A percentile compares a stretch with the other conserved stretches of the same genome.
Evolutionary conservation across 1,140 invertebrate genomes (phyloP).

Genomic region (Augochlora pura): DNA sequence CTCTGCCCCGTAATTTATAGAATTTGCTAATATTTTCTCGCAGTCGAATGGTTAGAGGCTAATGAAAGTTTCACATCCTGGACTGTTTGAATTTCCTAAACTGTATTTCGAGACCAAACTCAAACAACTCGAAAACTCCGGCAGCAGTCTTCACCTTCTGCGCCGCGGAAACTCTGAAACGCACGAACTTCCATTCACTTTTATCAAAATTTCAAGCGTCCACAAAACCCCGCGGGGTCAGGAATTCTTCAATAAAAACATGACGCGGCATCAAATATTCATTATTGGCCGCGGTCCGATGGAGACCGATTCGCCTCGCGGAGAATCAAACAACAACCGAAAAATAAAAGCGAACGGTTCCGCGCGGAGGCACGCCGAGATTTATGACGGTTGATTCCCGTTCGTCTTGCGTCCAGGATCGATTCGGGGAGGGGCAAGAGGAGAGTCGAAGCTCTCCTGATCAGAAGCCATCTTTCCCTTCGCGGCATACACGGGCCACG

Average conservation of each 20-base stretch:
- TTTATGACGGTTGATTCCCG: conserved; percentile 51
- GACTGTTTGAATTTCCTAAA: conserved; percentile 1
- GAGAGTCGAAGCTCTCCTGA: conserved; percentile 4
- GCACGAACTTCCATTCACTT: neutral
- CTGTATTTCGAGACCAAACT: neutral
- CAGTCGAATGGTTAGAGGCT: neutral
- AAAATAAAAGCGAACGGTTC: conserved; percentile 21
- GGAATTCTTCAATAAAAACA: neutral
- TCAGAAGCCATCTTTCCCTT: conserved; percentile 31
- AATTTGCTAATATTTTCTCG: too few relatives aligned
- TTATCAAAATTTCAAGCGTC: conserved; percentile 5
- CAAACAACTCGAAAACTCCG: neutral
- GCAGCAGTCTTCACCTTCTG: neutral
- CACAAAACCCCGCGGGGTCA: neutral
- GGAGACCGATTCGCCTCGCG: neutral
- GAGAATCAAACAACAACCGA: neutral
- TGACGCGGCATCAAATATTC: neutral
- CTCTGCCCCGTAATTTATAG: too few relatives aligned
- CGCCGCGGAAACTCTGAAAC: neutral
- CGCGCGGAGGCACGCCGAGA: conserved; percentile 20
- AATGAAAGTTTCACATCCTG: neutral
- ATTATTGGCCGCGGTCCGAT: neutral
- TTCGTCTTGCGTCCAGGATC: conserved; percentile 46
- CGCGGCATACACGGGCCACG: conserved; percentile 45
- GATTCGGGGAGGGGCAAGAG: conserved; percentile 43